A percentile compares a stretch with the other conserved stretches of the same genome.
Evolutionary conservation across 2,888 invertebrate genomes (phyloP).

Genomic region (Meta bourneti): DNA sequence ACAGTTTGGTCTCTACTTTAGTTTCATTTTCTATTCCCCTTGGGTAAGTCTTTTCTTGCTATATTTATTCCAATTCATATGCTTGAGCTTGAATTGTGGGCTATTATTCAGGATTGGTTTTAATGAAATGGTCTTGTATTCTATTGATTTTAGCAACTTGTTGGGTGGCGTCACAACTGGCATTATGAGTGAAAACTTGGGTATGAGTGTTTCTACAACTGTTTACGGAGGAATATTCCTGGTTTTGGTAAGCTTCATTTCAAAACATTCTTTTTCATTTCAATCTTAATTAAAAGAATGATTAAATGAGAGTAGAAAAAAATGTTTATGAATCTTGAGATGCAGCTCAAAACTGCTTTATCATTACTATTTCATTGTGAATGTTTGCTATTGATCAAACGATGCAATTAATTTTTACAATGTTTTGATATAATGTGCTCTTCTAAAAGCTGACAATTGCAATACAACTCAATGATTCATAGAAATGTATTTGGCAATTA

Average conservation of each 20-base stretch:
- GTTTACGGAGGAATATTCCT: conserved; percentile 69
- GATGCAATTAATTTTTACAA: too few relatives aligned
- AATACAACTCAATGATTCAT: too few relatives aligned
- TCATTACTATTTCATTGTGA: too few relatives aligned
- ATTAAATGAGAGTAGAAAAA: too few relatives aligned
- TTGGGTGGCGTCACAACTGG: conserved; percentile 76
- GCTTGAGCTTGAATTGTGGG: neutral
- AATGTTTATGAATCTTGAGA: too few relatives aligned
- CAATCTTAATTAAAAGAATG: too few relatives aligned
- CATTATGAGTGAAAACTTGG: conserved; percentile 74
- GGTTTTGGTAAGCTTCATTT: conserved; percentile 55
- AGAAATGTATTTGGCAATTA: too few relatives aligned
- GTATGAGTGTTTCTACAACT: conserved; percentile 74
- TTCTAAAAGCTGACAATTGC: too few relatives aligned
- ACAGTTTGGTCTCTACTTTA: conserved; percentile 75
- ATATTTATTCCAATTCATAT: neutral
- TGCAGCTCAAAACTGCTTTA: too few relatives aligned
- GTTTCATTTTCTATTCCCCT: conserved; percentile 77
- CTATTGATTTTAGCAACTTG: conserved; percentile 66
- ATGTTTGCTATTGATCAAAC: too few relatives aligned
- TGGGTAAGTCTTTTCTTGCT: conserved; percentile 53
- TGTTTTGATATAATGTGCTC: too few relatives aligned
- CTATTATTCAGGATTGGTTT: neutral
- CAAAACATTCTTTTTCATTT: neutral
- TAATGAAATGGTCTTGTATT: neutral